phyloP scores from a whole-genome alignment of 1,140 invertebrate species.

The Leptoteleia sp. region DNA sequence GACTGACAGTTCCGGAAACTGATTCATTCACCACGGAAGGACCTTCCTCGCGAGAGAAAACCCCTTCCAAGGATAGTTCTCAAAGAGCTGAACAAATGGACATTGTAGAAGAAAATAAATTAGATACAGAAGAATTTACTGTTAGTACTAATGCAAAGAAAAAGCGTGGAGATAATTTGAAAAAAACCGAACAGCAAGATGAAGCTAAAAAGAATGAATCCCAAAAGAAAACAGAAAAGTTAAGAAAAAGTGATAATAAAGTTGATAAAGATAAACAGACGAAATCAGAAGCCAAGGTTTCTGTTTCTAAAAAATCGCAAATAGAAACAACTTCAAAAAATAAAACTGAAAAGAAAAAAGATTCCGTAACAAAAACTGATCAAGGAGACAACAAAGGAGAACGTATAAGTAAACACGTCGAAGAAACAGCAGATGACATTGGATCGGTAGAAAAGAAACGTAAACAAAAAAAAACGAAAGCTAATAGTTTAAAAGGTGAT shows the following conservation, averaged over 20 bases:
- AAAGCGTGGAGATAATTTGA: conserved; percentile 1
- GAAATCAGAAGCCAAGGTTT: conserved; percentile 13
- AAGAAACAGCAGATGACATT: conserved; percentile 36
- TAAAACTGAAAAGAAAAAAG: conserved; percentile 6
- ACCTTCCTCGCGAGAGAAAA: conserved; percentile 37
- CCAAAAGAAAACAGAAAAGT: conserved; percentile 8
- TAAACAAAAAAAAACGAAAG: conserved; percentile 80
- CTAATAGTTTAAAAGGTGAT: conserved; percentile 78
- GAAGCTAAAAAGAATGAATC: conserved; percentile 5
- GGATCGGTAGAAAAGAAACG: conserved; percentile 72
- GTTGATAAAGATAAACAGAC: neutral
- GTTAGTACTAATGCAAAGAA: conserved; percentile 17
- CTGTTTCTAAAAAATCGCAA: conserved; percentile 1
- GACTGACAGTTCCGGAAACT: conserved; percentile 12
- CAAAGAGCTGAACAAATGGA: neutral
- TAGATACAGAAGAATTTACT: conserved; percentile 33
- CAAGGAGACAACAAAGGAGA: conserved; percentile 16
- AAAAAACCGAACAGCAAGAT: conserved; percentile 14
- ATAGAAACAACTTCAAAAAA: neutral
- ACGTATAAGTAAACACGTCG: conserved; percentile 5
- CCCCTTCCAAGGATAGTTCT: neutral
- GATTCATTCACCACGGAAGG: neutral
- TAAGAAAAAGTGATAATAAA: conserved; percentile 2
- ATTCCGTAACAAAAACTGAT: conserved; percentile 1
- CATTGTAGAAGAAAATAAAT: conserved; percentile 26